Conservation (phyloP, 2,888 invertebrate species). For the Trichogramma evanescens region DNA sequence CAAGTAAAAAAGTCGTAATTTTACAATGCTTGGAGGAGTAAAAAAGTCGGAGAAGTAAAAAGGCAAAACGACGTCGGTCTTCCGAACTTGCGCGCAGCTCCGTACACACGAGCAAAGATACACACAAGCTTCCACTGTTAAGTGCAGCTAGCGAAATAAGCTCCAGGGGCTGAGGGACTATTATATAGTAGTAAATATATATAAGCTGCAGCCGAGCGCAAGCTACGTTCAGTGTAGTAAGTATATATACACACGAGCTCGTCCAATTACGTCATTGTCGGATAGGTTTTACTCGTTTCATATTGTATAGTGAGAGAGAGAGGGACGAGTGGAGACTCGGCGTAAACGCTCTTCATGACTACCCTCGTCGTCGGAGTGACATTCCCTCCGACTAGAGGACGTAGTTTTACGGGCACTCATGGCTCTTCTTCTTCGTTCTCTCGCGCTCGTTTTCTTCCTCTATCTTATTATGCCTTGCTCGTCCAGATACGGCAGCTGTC, state of each 20-base stretch:
- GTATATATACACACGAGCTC: too few species aligned
- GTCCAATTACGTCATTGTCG: slow-evolving; percentile 46
- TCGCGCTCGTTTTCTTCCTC: slow-evolving; percentile 31
- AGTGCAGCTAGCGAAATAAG: too few species aligned
- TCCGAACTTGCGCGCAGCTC: too few species aligned
- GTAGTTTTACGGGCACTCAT: slow-evolving; percentile 37
- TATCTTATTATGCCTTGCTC: slow-evolving; percentile 3
- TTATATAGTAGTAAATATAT: slow-evolving; percentile 47
- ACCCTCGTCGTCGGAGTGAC: slow-evolving; percentile 43
- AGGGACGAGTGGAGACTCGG: background rate
- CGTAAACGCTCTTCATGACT: slow-evolving; percentile 28
- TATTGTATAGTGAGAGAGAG: slow-evolving; percentile 12
- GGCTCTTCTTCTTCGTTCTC: slow-evolving; percentile 3
- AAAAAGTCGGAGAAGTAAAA: background rate
- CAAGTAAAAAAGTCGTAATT: too few species aligned
- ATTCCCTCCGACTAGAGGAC: slow-evolving; percentile 34
- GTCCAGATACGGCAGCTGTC: too few species aligned
- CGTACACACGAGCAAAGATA: too few species aligned
- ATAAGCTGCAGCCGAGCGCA: slow-evolving; percentile 35
- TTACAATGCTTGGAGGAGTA: background rate
- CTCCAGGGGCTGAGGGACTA: slow-evolving; percentile 31
- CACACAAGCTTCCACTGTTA: too few species aligned
- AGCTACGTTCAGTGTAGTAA: slow-evolving; percentile 24
- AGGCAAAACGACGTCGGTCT: slow-evolving; percentile 9
- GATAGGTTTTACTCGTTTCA: slow-evolving; percentile 42